Evolutionary conservation across 92 coral and sea anemone species (phyloP), one percentile per base, ranked within the genome.

Genomic region (Palythoa heliodiscus): DNA sequence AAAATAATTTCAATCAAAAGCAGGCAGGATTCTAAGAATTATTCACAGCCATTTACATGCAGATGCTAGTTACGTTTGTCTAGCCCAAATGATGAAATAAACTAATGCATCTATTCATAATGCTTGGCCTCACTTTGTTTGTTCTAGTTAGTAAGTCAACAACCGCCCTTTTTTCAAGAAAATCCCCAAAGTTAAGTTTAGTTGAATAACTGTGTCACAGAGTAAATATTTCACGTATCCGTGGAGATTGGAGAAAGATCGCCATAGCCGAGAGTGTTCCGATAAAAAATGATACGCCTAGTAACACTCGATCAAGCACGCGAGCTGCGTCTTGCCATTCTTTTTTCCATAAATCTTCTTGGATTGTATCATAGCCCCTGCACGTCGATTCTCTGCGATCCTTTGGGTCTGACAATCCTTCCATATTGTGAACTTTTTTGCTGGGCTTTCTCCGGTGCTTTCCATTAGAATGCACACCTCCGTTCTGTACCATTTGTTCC

Each of bases 271-370:
- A 94, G 47, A 91, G 70, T 3, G 98, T 92, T 2, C 95, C 98
- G 39, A 94, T 88, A 3, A 94, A 93, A 37, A 94, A 64, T 0
- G 98, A 92, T 37, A 89, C 98, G 54, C 89, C 92, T n/a, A 94
- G 88, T 60, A 94, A 81, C 78, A 94, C 91, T 12, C 98, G 89
- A 86, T 94, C 98, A 37, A 94, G 87, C 24, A 94, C 94, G 22
- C 92, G 88, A 7, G 98, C 98, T 20, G 98, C 95, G 54, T 94
- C 98, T 67, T 94, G 95, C 98, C 98, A 94, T 40, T 93, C 95
- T 54, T 94, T 94, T 22, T 89, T 79, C 83, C 91, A 87, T 47
- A 94, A 68, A 17, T 94, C 98, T 74, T 94, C 98, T 23, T 88
- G 87, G 47, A 73, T 38, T 10, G 73, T 50, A 22, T 94, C 95